These are phyloP conservation scores for Trissonchulus latispiculum DNA, from an alignment of 2,888 invertebrate species.

Conservation along the genomic window DNA sequence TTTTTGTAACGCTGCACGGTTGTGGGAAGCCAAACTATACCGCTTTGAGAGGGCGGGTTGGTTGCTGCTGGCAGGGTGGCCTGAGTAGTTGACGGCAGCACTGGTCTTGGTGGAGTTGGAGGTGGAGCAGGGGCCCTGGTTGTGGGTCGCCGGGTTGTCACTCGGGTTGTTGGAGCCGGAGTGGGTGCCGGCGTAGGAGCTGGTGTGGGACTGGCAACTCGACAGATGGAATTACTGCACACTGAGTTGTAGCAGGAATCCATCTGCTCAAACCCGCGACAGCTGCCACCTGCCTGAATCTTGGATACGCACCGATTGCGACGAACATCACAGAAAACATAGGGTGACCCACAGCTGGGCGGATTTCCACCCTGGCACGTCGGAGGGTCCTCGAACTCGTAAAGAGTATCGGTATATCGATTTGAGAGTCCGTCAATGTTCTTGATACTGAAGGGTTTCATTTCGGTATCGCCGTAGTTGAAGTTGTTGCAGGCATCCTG, in stretches of 20 bases:
- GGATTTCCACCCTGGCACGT: neutral
- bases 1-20: neutral
- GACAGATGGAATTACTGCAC: neutral
- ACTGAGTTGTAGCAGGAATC: neutral
- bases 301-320: conserved; percentile 33
- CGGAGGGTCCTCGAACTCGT: conserved; percentile 12
- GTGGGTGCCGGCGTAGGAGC: neutral
- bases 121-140: neutral
- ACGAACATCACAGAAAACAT: conserved; percentile 35
- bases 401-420: conserved; percentile 13
- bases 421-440: conserved; percentile 23
- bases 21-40: neutral
- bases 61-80: neutral
- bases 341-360: conserved; percentile 26
- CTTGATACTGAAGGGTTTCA: conserved; percentile 20
- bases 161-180: neutral
- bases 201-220: neutral
- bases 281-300: conserved; percentile 34
- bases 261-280: conserved; percentile 29
- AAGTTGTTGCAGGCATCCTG: conserved; percentile 17
- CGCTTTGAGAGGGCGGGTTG: neutral
- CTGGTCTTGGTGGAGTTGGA: too few relatives aligned
- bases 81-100: too few relatives aligned
- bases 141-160: neutral
- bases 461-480: conserved; percentile 1